Conservation (phyloP, 2,797 vertebrate species). For the Microchirus variegatus region DNA sequence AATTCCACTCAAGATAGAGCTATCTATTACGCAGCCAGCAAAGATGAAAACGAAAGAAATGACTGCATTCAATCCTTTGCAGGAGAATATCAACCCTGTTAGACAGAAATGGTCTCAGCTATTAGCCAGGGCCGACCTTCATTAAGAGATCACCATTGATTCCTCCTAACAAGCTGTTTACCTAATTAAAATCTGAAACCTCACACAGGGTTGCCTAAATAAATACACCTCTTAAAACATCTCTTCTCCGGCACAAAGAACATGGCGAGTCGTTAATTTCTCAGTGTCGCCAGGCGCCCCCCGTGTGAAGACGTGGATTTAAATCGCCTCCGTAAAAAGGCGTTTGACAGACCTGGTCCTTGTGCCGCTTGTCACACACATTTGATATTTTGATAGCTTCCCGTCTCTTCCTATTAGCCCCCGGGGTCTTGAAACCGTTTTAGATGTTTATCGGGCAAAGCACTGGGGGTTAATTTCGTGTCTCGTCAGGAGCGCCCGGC, state of each 20-base stretch:
- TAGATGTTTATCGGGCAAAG: conserved; percentile 82
- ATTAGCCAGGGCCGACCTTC: conserved; percentile 70
- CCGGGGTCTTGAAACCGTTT: conserved; percentile 80
- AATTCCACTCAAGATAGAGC: conserved; percentile 32
- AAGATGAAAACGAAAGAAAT: conserved; percentile 21
- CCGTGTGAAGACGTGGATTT: conserved; percentile 49
- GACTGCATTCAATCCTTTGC: conserved; percentile 44
- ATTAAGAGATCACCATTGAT: conserved; percentile 67
- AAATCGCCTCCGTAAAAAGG: conserved; percentile 65
- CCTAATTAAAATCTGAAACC: conserved; percentile 66
- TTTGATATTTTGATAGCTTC: conserved; percentile 83
- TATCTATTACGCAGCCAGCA: conserved; percentile 36
- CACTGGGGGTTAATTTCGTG: conserved; percentile 81
- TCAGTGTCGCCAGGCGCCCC: conserved; percentile 43
- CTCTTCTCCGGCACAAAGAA: conserved; percentile 20
- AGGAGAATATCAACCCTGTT: conserved; percentile 32
- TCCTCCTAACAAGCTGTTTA: conserved; percentile 66
- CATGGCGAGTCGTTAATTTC: conserved; percentile 35
- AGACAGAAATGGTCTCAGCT: conserved; percentile 44
- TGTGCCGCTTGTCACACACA: conserved; percentile 77
- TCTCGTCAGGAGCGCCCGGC: conserved; percentile 72
- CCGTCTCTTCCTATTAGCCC: conserved; percentile 81
- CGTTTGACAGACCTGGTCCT: conserved; percentile 79
- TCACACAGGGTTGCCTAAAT: conserved; percentile 53
- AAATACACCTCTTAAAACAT: conserved; percentile 65